Evolutionary conservation across 2,888 invertebrate species (phyloP), one percentile per base, ranked within the genome.

Genomic region (Pristionchus entomophagus): DNA sequence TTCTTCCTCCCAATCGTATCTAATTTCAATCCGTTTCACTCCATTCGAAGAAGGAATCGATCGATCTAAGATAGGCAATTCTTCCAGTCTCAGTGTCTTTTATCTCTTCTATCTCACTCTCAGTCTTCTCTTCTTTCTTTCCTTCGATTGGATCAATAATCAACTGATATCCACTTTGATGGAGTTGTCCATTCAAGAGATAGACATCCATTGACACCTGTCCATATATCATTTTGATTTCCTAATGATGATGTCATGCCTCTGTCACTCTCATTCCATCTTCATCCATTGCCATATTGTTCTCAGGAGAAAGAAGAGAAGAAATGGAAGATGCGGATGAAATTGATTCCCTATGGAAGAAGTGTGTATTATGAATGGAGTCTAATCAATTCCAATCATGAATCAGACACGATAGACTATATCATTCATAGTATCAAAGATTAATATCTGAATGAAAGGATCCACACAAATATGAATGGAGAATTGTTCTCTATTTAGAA

Each of bases 201-300:
- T 35, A 81, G 19, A 81, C 81, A n/a, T 81, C 35, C 5, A 81
- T 26, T 53, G 81, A 53, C 19, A 81, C 81, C 81, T 81, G 35
- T 1, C 5, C n/a, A n/a, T n/a, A n/a, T n/a, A n/a, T n/a, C n/a
- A n/a, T n/a, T 38, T 35, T 35, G 35, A 35, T 22, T n/a, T n/a
- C n/a, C n/a, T 69, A 49, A 26, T 3, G 8, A 29, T 29, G 22
- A 4, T 26, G n/a, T 1, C 8, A 38, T 51, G 53, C 81, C 81
- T 81, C 81, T 12, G 53, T 32, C 2, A 81, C 81, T 51, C 35
- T 29, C 32, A 53, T 32, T 32, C 81, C 81, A 26, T 56, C 35
- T 19, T 81, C 81, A 51, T 53, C 56, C 8, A 14, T 10, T 17
- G 32, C 32, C 0, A 56, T 12, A 29, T 41, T 56, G 29, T 32